Base-by-base conservation (phyloP, 2,888 invertebrate species). In the Caenorhabditis doughertyi region DNA sequence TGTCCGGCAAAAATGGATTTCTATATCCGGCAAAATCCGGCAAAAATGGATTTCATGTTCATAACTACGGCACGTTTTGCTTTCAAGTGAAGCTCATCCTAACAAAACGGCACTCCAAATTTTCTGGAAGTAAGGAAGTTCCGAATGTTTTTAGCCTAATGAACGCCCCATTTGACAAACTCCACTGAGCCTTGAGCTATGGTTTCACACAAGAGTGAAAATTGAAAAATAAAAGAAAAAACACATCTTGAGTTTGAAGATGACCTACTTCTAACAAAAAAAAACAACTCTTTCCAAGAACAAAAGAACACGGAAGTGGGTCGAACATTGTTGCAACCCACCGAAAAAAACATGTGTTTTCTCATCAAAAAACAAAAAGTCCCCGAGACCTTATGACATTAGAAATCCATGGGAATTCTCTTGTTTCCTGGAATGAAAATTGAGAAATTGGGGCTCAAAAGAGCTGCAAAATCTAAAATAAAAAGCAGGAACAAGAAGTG, bases 301-400 rank as follows among this genome's bases (percentile, higher is more conserved):
- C 58, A 58, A 58, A 58, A 32, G 32, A 56, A 56, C 56, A 56
- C 32, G 56, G 56, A 56, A 56, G 56, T 7, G 8, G 13, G 21
- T 11, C 25, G 25, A 11, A 25, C 25, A 51, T 51, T 51, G 42
- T 60, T 60, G 60, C 60, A 42, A 18, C n/a, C n/a, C 2, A 25
- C 18, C 2, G 3, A 13, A 39, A 47, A 47, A 47, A 47, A 44
- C 44, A 29, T n/a, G n/a, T n/a, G n/a, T 55, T 27, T 23, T 55
- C 29, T 32, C 21, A 11, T 35, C 13, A 13, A 39, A 58, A 55
- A 58, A 39, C 23, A 58, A 3, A 39, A 35, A 35, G 35, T 58
- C 39, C 58, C 39, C 58, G 29, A 23, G 58, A 39, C 11, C 58
- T 58, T n/a, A 58, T n/a, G 58, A 29, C 55, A 55, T 29, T 29